Percentiles rank a stretch among this genome's conserved stretches.
phyloP scores from a whole-genome alignment of 2,888 invertebrate species.

The Anthophora plumipes region DNA sequence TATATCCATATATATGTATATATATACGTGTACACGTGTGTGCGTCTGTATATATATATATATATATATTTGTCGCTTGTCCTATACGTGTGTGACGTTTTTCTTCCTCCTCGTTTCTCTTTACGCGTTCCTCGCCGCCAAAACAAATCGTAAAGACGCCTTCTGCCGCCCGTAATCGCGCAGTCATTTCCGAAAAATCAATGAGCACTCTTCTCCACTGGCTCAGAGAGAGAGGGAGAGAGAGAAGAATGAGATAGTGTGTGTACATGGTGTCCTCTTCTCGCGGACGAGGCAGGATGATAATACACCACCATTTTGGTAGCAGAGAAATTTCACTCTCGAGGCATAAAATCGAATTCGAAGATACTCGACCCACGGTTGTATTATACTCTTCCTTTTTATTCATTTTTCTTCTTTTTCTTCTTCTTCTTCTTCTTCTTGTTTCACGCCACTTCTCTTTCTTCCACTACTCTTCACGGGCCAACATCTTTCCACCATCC shows the following conservation, averaged over 20 bases:
- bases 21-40: too few relatives aligned
- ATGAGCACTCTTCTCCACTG: conserved; percentile 54
- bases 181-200: conserved; percentile 72
- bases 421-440: background rate
- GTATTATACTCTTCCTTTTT: too few relatives aligned
- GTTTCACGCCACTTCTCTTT: background rate
- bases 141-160: conserved; percentile 82
- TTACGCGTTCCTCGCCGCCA: conserved; percentile 75
- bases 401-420: background rate
- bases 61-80: background rate
- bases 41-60: background rate
- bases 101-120: too few relatives aligned
- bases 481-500: too few relatives aligned
- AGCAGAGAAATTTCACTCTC: conserved; percentile 17
- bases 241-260: too few relatives aligned
- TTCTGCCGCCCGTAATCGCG: conserved; percentile 66
- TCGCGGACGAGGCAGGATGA: conserved; percentile 12
- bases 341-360: conserved; percentile 47
- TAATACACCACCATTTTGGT: conserved; percentile 10
- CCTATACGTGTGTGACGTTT: too few relatives aligned
- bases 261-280: background rate
- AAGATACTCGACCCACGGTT: conserved; percentile 9
- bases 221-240: too few relatives aligned
- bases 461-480: too few relatives aligned
- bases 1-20: background rate